A percentile compares a stretch with the other conserved stretches of the same genome.
Conservation (phyloP, 1,140 invertebrate species). For the Whitmania pigra region DNA sequence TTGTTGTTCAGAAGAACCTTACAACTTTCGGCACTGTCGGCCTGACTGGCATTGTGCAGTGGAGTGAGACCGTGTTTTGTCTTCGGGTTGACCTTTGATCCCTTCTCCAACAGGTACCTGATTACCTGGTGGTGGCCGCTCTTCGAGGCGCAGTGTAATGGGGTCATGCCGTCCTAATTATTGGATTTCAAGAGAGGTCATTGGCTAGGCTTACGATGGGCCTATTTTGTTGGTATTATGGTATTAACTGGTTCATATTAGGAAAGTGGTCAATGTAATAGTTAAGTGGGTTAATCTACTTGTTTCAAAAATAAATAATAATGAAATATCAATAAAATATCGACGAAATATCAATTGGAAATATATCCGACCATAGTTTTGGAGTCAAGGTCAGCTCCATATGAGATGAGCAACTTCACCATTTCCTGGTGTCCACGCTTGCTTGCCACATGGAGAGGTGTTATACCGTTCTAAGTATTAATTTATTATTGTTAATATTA, state of each 20-base stretch:
- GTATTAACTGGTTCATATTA: no score
- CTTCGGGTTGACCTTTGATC: slow-evolving; percentile 16
- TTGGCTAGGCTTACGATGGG: neutral
- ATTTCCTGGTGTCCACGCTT: slow-evolving; percentile 11
- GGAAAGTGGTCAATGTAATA: no score
- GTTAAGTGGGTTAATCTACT: no score
- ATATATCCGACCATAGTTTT: slow-evolving; percentile 9
- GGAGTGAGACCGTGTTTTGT: slow-evolving; percentile 17
- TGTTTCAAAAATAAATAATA: no score
- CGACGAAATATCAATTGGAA: neutral
- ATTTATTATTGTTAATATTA: neutral
- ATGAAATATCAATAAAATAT: neutral
- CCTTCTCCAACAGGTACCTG: slow-evolving; percentile 9
- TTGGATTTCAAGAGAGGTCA: neutral
- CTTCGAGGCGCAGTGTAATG: slow-evolving; percentile 18
- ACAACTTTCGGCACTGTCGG: slow-evolving; percentile 93
- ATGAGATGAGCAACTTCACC: neutral
- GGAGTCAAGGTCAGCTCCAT: slow-evolving; percentile 7
- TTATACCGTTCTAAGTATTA: slow-evolving; percentile 13
- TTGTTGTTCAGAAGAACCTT: slow-evolving; percentile 87
- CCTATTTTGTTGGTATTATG: no score
- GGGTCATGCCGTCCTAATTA: slow-evolving; percentile 17
- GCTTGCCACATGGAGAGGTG: slow-evolving; percentile 14
- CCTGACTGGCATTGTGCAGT: slow-evolving; percentile 19
- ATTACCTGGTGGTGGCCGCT: slow-evolving; percentile 20